Conservation (phyloP, 2,797 vertebrate genomes). For the Acanthis flammea region DNA sequence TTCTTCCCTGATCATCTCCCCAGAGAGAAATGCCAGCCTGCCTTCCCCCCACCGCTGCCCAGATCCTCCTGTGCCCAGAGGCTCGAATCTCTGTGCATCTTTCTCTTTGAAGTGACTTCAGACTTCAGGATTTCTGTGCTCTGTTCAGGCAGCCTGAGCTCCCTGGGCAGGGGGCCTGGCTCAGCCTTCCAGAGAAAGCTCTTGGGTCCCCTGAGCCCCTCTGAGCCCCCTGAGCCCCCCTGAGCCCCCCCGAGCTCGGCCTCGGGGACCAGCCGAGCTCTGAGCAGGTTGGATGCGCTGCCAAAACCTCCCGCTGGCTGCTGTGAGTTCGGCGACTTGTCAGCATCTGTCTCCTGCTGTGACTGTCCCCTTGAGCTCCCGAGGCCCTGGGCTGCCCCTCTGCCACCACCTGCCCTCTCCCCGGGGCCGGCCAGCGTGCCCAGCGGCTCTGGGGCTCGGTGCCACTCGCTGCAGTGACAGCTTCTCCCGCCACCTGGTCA, state of each 20-base stretch:
- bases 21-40: rapidly evolving
- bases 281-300: not conserved
- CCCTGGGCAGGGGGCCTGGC: not conserved
- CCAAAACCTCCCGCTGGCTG: not conserved
- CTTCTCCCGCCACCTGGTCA: not conserved
- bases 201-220: not conserved
- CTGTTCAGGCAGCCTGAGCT: not conserved
- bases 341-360: not conserved
- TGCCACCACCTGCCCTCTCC: constrained; percentile 8
- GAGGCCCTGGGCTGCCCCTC: not conserved
- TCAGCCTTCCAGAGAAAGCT: not conserved
- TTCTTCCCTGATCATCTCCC: not conserved
- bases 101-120: not conserved
- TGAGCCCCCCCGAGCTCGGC: rapidly evolving
- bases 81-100: not conserved
- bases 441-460: not conserved
- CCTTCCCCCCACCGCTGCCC: rapidly evolving
- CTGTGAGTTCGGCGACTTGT: not conserved
- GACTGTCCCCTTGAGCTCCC: not conserved
- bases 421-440: not conserved
- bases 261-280: not conserved
- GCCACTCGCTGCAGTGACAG: not conserved
- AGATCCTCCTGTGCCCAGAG: not conserved
- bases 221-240: too few relatives aligned
- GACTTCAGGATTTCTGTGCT: not conserved